Evolutionary conservation across 2,888 invertebrate genomes (phyloP).

Genomic region (Exephanes ischioxanthus): DNA sequence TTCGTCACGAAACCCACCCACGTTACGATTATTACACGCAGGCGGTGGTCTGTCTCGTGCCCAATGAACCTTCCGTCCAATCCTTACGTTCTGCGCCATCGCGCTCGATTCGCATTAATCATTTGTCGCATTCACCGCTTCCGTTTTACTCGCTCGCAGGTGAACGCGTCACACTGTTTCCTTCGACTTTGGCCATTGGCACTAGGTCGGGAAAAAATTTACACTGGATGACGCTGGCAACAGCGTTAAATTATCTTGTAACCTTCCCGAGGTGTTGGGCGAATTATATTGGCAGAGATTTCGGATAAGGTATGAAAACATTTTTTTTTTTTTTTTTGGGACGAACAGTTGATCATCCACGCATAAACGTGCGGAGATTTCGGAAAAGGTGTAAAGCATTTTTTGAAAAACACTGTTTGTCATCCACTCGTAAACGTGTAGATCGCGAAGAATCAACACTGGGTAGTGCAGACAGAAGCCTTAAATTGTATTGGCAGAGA

Average conservation of each 20-base stretch:
- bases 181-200: constrained; percentile 2
- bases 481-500: constrained; percentile 27
- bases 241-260: constrained; percentile 25
- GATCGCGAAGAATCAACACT: constrained; percentile 7
- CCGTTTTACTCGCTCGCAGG: neutral
- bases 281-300: constrained; percentile 24
- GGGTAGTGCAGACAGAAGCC: neutral
- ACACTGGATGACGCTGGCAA: constrained; percentile 19
- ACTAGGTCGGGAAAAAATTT: constrained; percentile 20
- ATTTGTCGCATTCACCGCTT: neutral
- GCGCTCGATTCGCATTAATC: constrained; percentile 6
- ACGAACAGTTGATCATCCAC: neutral
- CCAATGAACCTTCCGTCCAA: neutral
- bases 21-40: constrained; percentile 8
- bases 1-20: constrained; percentile 26
- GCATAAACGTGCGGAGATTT: neutral
- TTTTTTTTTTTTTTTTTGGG: neutral
- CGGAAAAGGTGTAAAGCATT: neutral
- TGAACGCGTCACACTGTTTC: neutral
- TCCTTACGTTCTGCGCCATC: neutral
- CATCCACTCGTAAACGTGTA: neutral
- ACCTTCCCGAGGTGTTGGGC: neutral
- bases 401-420: neutral
- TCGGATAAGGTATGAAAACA: neutral
- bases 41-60: neutral